A percentile compares a stretch with the other conserved stretches of the same genome.
Conservation (phyloP, 2,888 invertebrate species). For the Zygogramma bicolorata region DNA sequence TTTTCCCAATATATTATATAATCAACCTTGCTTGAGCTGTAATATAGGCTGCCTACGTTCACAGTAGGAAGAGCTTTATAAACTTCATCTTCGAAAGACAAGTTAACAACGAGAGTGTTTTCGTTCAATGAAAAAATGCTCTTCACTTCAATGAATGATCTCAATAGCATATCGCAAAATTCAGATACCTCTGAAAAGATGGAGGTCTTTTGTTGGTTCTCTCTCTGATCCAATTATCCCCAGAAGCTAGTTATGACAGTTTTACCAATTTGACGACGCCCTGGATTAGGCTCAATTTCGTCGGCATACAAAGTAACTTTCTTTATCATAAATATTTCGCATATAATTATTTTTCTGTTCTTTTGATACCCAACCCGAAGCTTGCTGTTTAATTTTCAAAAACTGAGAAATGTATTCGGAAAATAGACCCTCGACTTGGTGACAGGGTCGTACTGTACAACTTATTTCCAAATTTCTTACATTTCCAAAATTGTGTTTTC, state of each 20-base stretch:
- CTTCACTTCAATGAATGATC: constrained; percentile 7
- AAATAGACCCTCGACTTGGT: constrained; percentile 48
- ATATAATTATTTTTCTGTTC: constrained; percentile 33
- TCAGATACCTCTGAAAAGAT: too few species aligned
- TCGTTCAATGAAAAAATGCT: constrained; percentile 25
- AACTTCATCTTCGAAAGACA: constrained; percentile 42
- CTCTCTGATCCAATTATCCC: constrained; percentile 35
- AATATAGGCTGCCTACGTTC: too few species aligned
- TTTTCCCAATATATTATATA: too few species aligned
- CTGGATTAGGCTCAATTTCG: constrained; percentile 38
- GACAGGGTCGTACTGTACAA: constrained; percentile 44
- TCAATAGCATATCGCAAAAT: constrained; percentile 1
- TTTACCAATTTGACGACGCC: constrained; percentile 23
- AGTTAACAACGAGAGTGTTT: constrained; percentile 45
- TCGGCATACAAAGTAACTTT: constrained; percentile 26
- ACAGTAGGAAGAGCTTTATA: constrained; percentile 32
- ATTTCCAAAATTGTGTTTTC: constrained; percentile 55
- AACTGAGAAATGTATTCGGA: constrained; percentile 51
- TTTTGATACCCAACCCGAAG: constrained; percentile 45
- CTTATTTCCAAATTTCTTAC: constrained; percentile 58
- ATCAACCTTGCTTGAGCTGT: too few species aligned
- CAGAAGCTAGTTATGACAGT: constrained; percentile 35
- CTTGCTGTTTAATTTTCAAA: constrained; percentile 50
- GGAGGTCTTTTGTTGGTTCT: constrained; percentile 38
- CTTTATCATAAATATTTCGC: constrained; percentile 27